Evolutionary conservation across 2,797 vertebrate genomes (phyloP), one percentile per base, ranked within the genome.

Genomic region (Pangasius larnaudii): DNA sequence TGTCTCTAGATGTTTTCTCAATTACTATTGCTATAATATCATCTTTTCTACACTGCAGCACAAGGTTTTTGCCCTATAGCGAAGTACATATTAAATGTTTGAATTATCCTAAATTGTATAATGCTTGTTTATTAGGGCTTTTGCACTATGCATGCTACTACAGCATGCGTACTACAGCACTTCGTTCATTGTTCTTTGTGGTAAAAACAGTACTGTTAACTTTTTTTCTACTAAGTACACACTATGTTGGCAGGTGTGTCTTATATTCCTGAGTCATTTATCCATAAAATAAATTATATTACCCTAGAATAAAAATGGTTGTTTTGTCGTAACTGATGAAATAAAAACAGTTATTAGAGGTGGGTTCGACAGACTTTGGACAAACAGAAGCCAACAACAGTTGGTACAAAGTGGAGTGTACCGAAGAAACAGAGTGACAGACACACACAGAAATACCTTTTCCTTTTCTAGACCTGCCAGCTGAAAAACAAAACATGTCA

Each of bases 401-500:
- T 42, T 42, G 42, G 42, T 6, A 42, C 42, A 42, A 86, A 86
- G 90, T 89, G 89, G 87, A 88, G 89, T 89, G 92, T 88, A 93
- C 46, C n/a, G 33, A 85, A 22, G 79, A 87, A 85, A 86, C 58
- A 80, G 82, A 86, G 71, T 88, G 79, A 86, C 63, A 78, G 27
- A 84, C 58, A 91, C 89, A 90, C 63, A 86, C 71, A 89, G 27
- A 94, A 94, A 94, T 97, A 97, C 96, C 96, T 97, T 94, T 96
- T 91, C 94, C 94, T 94, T 95, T 96, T 95, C 95, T 96, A 91
- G 94, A 92, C 89, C 92, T 95, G 96, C 95, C 95, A 94, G 96
- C 96, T 97, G 96, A 95, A 96, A 97, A 93, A 95, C 95, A 94
- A 95, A 96, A 95, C 93, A 95, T 86, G 94, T 92, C 91, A 92